Conservation (phyloP, 2,797 vertebrate genomes). For the Urophycis tenuis region DNA sequence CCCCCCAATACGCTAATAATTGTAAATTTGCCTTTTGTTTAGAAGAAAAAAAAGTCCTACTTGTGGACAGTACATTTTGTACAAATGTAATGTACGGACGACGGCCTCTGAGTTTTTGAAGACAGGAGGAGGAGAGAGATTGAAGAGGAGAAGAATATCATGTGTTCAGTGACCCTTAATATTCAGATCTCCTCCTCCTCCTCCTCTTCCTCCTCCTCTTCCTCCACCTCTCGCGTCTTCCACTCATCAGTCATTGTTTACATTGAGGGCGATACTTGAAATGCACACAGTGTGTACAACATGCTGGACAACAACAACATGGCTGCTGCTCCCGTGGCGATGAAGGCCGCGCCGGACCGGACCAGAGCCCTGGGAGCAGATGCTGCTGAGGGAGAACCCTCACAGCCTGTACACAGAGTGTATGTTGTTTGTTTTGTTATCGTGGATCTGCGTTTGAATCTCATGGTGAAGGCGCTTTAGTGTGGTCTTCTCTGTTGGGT, state of each 20-base stretch:
- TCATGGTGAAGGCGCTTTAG: slow-evolving; percentile 29
- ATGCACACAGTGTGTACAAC: slow-evolving; percentile 46
- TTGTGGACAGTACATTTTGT: neutral
- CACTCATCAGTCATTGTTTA: slow-evolving; percentile 73
- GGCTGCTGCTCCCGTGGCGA: slow-evolving; percentile 36
- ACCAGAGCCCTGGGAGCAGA: neutral
- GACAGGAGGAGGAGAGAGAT: neutral
- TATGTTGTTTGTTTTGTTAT: slow-evolving; percentile 31
- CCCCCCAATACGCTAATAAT: slow-evolving; percentile 37
- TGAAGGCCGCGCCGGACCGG: neutral
- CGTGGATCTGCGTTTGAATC: slow-evolving; percentile 36
- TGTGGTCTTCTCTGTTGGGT: neutral
- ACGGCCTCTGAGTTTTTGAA: neutral
- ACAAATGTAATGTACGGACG: neutral
- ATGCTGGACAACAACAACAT: slow-evolving; percentile 31
- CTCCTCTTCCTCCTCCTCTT: neutral
- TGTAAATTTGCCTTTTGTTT: slow-evolving; percentile 38
- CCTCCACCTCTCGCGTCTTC: neutral
- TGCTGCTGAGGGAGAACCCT: slow-evolving; percentile 35
- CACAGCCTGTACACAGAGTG: slow-evolving; percentile 44
- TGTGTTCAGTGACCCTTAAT: neutral
- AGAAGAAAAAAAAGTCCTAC: neutral
- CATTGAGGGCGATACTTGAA: slow-evolving; percentile 80
- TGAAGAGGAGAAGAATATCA: neutral
- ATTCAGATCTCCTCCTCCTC: slow-evolving; percentile 6